Evolutionary conservation across 2,888 invertebrate genomes (phyloP), one percentile per base, ranked within the genome.

Genomic region (Lymantria dispar): DNA sequence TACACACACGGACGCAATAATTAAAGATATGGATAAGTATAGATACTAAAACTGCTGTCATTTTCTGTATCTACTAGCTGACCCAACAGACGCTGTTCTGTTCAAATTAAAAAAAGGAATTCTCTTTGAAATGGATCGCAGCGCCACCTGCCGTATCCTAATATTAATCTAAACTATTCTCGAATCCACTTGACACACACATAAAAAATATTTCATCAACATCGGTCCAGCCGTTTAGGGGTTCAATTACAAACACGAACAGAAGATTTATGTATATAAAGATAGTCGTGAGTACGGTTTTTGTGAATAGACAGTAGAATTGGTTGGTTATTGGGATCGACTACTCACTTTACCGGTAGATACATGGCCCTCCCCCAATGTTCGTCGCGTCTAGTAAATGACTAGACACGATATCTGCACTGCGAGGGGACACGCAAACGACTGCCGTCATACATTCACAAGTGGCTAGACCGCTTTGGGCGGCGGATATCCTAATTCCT

Each of bases 401-500:
- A 74, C 80, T 78, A 77, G 76, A 75, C 83, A 83, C 78, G 80
- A 71, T 58, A 69, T 70, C 69, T 72, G 72, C 71, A 75, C 67
- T 72, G 71, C 56, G 72, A 75, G 76, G 77, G 80, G 76, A 70
- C 68, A 72, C 66, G 64, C 65, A 60, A 68, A 56, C 54, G 52
- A 56, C 46, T 53, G 63, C 62, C 60, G 61, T 66, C 72, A 67
- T 70, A 70, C 69, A 76, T 73, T 74, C 68, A 72, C 68, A 71
- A 73, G 64, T 62, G 62, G 64, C 55, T 50, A 50, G 58, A 69
- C 74, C 68, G 68, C 68, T 78, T 75, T 74, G 69, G 70, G 71
- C 67, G 69, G 67, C 82, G 84, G 82, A 85, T 74, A 78, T 85
- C 81, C 82, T 74, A 72, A 72, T 70, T 72, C 72, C 66, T 64